Percentiles rank a stretch among this genome's conserved stretches.
phyloP scores from a whole-genome alignment of 2,113 vertebrate species.

The Peromyscus maniculatus region DNA sequence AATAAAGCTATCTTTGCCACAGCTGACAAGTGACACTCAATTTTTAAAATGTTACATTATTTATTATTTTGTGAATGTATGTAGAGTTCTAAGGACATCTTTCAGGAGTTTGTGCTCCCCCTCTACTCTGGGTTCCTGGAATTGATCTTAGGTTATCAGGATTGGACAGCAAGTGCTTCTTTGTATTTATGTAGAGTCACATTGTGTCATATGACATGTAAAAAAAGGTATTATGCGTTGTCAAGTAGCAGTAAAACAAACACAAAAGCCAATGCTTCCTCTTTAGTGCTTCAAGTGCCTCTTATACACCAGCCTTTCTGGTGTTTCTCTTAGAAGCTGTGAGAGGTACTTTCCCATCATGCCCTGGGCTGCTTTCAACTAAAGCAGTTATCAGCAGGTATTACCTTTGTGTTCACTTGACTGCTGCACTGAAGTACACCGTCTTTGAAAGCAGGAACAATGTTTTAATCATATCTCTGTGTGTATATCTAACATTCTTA shows the following conservation, averaged over 20 bases:
- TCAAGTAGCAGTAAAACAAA: neutral
- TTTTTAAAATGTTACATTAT: neutral
- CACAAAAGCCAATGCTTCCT: neutral
- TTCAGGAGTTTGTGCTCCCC: neutral
- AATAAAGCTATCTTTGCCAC: neutral
- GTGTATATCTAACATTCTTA: neutral
- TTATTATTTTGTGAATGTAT: neutral
- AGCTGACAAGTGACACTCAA: neutral
- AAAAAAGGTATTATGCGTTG: neutral
- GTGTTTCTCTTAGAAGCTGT: neutral
- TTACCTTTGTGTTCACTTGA: conserved; percentile 10
- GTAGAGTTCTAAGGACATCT: neutral
- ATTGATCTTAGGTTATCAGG: neutral
- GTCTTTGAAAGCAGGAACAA: neutral
- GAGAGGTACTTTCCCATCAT: neutral
- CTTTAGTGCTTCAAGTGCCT: neutral
- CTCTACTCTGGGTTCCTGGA: neutral
- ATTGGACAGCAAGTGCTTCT: neutral
- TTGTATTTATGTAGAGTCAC: neutral
- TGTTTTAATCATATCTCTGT: neutral
- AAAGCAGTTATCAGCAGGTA: neutral
- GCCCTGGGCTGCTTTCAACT: neutral
- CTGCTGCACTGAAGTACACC: neutral
- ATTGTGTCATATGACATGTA: neutral
- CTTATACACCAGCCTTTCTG: neutral